These are phyloP conservation scores for Perccottus glenii DNA, from an alignment of 2,113 vertebrate species.

Conservation along the genomic window DNA sequence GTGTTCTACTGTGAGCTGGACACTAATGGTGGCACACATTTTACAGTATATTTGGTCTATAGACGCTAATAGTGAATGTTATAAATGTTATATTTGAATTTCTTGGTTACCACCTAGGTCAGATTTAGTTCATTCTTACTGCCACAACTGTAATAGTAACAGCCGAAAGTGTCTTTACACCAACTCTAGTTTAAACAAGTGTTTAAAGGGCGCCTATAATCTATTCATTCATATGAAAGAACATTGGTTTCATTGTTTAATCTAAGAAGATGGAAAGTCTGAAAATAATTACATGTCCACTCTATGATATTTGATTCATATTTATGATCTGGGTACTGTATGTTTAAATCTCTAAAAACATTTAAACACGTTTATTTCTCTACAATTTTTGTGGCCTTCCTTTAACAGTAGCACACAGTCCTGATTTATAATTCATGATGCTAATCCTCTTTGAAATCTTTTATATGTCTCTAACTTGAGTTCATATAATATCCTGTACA, in stretches of 20 bases:
- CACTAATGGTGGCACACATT: background rate
- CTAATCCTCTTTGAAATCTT: background rate
- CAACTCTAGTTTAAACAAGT: conserved; percentile 34
- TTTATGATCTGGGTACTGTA: too few species aligned
- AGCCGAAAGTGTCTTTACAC: conserved; percentile 32
- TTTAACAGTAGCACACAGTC: too few species aligned
- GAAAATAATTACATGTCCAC: conserved; percentile 2
- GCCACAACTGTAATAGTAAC: conserved; percentile 5
- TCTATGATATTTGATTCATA: background rate
- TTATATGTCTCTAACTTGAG: conserved; percentile 20
- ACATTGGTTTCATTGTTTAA: conserved; percentile 38
- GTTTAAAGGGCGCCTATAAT: conserved; percentile 28
- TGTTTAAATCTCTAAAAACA: too few species aligned
- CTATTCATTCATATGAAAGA: conserved; percentile 31
- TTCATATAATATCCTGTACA: conserved; percentile 30
- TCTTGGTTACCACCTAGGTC: background rate
- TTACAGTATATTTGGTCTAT: background rate
- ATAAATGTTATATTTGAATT: too few species aligned
- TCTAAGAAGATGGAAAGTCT: conserved; percentile 15
- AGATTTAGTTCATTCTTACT: conserved; percentile 15
- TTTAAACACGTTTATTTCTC: background rate
- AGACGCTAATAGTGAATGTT: too few species aligned
- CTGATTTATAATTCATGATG: too few species aligned
- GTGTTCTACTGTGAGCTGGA: background rate
- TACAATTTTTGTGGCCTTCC: background rate